Conservation (phyloP, 2,113 vertebrate genomes). For the Tympanuchus pallidicinctus region DNA sequence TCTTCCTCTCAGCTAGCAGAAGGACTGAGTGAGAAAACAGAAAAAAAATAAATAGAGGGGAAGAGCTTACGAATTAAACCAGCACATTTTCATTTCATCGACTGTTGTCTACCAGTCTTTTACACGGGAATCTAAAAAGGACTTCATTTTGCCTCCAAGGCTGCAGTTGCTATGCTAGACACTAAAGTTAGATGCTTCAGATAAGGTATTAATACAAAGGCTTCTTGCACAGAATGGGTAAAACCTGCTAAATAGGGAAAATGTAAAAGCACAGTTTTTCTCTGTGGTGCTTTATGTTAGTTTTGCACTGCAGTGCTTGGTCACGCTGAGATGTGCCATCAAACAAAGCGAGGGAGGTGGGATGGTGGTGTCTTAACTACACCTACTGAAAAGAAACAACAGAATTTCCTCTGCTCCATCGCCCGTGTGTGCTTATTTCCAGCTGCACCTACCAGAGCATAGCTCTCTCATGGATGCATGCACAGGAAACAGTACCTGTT, state of each 20-base stretch:
- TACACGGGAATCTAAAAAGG: neutral
- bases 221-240: neutral
- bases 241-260: neutral
- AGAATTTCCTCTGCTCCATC: neutral
- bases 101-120: slow-evolving; percentile 32
- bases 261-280: neutral
- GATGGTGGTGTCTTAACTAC: neutral
- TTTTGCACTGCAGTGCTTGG: neutral
- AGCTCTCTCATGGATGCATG: accelerated
- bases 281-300: neutral
- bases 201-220: slow-evolving; percentile 3
- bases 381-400: neutral
- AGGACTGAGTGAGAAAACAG: slow-evolving; percentile 27
- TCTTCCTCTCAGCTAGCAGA: slow-evolving; percentile 27
- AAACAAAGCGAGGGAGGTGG: neutral
- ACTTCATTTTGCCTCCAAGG: slow-evolving; percentile 26
- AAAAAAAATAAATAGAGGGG: neutral
- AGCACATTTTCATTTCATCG: slow-evolving; percentile 19
- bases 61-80: slow-evolving; percentile 43
- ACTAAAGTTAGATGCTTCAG: slow-evolving; percentile 8
- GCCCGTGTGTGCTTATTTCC: neutral
- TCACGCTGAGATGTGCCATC: neutral
- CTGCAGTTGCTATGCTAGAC: slow-evolving; percentile 24
- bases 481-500: too few species aligned
- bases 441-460: neutral